phyloP scores from a whole-genome alignment of 2,113 vertebrate species.

The Myotis lucifugus region DNA sequence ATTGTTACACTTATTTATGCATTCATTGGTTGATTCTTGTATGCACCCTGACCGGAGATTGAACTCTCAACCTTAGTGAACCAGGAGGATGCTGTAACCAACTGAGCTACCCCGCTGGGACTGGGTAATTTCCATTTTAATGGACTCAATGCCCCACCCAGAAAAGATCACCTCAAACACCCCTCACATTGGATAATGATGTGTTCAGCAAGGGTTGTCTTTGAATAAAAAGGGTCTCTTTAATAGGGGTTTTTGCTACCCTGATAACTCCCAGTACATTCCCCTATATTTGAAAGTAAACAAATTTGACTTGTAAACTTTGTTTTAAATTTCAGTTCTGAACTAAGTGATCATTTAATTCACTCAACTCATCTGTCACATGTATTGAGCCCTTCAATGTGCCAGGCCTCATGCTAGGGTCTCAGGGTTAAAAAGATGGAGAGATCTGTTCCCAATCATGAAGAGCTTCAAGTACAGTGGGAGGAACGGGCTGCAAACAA shows the following conservation, averaged over 20 bases:
- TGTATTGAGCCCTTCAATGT: not conserved
- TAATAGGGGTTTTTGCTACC: not conserved
- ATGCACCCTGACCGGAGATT: not conserved
- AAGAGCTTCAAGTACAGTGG: not conserved
- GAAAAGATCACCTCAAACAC: not conserved
- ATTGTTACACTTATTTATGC: not conserved
- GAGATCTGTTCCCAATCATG: not conserved
- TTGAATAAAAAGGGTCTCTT: not conserved
- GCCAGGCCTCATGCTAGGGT: not conserved
- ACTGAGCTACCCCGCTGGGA: not conserved
- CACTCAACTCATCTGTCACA: not conserved
- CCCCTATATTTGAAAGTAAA: not conserved
- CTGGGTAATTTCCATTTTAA: not conserved
- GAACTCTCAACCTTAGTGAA: not conserved
- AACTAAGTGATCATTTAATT: constrained; percentile 18
- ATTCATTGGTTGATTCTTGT: not conserved
- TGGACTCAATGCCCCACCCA: not conserved
- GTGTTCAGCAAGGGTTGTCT: not conserved
- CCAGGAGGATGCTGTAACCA: not conserved
- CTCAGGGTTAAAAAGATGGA: not conserved
- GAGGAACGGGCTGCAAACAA: not conserved
- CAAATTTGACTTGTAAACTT: constrained; percentile 11
- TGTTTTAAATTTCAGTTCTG: constrained; percentile 24
- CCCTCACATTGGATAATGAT: not conserved
- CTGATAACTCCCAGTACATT: not conserved